Evolutionary conservation across 2,113 vertebrate species (phyloP).

Genomic region (Prochilodus magdalenae): DNA sequence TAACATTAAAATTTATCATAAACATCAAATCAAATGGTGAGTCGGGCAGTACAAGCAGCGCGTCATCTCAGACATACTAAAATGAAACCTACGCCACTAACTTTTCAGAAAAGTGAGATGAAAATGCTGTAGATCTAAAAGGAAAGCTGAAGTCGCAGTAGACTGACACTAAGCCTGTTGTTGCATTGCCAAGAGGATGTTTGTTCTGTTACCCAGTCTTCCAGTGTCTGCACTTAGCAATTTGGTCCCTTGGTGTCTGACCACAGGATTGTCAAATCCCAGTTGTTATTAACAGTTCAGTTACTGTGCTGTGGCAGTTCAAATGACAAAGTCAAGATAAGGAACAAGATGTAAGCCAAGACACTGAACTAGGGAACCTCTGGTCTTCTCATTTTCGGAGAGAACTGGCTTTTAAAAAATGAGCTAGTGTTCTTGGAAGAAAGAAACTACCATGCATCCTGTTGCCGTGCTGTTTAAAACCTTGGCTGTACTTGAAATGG

Average conservation of each 20-base stretch:
- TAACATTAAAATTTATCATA: no score
- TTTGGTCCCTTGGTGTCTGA: constrained; percentile 1
- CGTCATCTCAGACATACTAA: no score
- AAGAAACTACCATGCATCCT: not conserved
- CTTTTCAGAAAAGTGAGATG: not conserved
- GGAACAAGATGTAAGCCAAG: not conserved
- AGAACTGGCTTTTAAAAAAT: not conserved
- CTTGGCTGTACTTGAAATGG: no score
- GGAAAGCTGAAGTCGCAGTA: not conserved
- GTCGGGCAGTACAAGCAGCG: no score
- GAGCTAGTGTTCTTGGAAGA: not conserved
- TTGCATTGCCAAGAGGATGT: not conserved
- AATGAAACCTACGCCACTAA: not conserved
- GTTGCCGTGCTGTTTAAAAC: not conserved
- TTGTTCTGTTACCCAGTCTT: not conserved
- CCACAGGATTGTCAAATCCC: constrained; percentile 6
- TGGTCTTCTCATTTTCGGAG: not conserved
- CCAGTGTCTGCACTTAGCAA: not conserved
- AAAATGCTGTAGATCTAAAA: not conserved
- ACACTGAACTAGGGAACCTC: not conserved
- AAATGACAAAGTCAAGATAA: constrained; percentile 12
- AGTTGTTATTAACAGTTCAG: constrained; percentile 9
- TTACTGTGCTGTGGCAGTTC: not conserved
- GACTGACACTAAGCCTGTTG: constrained; percentile 4
- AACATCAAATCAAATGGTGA: no score